Evolutionary conservation across 2,888 invertebrate species (phyloP), one percentile per base, ranked within the genome.

Genomic region (Halocaridina rubra): DNA sequence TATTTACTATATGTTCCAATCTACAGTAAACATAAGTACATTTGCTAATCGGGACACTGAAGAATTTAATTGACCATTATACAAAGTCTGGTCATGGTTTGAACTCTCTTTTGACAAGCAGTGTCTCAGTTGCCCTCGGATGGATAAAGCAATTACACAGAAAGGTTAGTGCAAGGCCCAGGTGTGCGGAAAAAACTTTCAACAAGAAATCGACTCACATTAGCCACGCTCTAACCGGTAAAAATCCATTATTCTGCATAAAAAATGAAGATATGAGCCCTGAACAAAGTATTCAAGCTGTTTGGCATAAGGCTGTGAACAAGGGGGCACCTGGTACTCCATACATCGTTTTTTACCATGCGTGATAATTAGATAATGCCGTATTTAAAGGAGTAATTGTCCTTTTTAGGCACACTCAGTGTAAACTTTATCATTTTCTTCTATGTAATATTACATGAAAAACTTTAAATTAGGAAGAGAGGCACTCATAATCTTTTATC

Each of bases 321-420:
- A 53, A 53, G 53, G n/a, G 16, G 16, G 53, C n/a, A 53, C n/a
- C 13, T 53, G 67, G 67, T 24, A 29, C 67, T 27, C 2, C 27
- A 3, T 10, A 24, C 1, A 22, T 19, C 7, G 4, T 24, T 24
- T 19, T 32, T 71, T 10, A 30, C 5, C n/a, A n/a, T n/a, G n/a
- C n/a, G n/a, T n/a, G n/a, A n/a, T n/a, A n/a, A 80, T 29, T 67
- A 81, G 75, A 82, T 82, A 82, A 82, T 82, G 77, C 82, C 82
- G 59, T 77, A 30, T 77, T 67, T 77, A 33, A 32, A 76, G 59
- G 59, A 19, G n/a, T 16, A n/a, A 30, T 30, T 33, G 29, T 57
- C 69, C 59, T 32, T 30, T 24, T 30, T 30, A 76, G 33, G 8
- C 27, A 16, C 22, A 27, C 22, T 5, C 19, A 10, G 8, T 19